phyloP scores from a whole-genome alignment of 2,888 invertebrate species.

The Mamestra brassicae region DNA sequence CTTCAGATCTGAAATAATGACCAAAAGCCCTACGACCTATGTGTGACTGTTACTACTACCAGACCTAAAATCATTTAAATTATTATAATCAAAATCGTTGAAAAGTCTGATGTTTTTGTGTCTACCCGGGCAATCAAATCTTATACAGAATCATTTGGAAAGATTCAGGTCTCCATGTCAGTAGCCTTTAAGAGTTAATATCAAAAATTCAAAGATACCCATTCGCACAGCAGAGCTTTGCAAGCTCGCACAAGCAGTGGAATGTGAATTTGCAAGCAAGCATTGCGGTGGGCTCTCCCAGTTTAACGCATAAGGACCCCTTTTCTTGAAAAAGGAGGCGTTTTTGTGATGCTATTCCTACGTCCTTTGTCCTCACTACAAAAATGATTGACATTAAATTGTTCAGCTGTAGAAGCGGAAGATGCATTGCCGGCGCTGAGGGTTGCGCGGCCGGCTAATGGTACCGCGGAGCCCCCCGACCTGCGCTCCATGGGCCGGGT shows the following conservation, averaged over 20 bases:
- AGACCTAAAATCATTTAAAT: too few species aligned
- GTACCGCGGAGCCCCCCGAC: slow-evolving; percentile 81
- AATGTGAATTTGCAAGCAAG: neutral
- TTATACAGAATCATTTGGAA: too few species aligned
- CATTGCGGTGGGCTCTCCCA: neutral
- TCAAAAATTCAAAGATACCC: neutral
- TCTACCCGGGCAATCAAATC: neutral
- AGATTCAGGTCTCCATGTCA: too few species aligned
- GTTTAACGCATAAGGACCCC: neutral
- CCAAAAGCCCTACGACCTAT: neutral
- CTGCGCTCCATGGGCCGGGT: slow-evolving; percentile 84
- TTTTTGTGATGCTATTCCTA: too few species aligned
- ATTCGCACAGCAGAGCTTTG: neutral
- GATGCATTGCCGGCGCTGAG: slow-evolving; percentile 69
- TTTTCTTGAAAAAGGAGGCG: too few species aligned
- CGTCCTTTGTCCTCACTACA: neutral
- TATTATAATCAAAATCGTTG: too few species aligned
- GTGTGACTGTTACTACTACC: too few species aligned
- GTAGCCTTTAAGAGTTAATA: too few species aligned
- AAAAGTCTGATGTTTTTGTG: neutral
- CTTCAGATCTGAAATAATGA: too few species aligned
- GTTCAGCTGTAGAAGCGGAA: slow-evolving; percentile 74
- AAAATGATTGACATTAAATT: neutral
- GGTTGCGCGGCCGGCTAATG: slow-evolving; percentile 76
- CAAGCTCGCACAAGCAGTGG: neutral